These are phyloP conservation scores for Enteromius unitaeniatus DNA, from an alignment of 2,797 vertebrate species.

Conservation along the genomic window DNA sequence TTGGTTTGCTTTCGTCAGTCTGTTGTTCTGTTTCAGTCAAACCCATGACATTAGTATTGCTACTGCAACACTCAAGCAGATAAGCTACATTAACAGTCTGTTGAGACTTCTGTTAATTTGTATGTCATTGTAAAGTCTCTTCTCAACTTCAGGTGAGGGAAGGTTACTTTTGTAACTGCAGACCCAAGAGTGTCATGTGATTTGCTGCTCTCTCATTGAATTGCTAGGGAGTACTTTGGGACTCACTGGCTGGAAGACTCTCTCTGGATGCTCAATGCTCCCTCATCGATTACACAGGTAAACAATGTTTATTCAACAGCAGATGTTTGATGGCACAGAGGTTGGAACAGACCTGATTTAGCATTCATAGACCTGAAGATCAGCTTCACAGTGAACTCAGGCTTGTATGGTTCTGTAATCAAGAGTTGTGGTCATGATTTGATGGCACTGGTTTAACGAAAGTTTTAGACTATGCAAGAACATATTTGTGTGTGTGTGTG, in stretches of 20 bases:
- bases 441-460: neutral
- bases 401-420: neutral
- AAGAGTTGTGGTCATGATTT: neutral
- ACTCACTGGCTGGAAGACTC: conserved; percentile 14
- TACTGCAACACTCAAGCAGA: neutral
- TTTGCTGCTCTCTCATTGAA: conserved; percentile 5
- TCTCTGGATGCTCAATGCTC: conserved; percentile 43
- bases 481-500: neutral
- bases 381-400: neutral
- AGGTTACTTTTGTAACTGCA: conserved; percentile 19
- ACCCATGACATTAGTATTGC: neutral
- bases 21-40: neutral
- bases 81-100: conserved; percentile 11
- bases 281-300: conserved; percentile 57
- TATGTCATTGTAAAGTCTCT: conserved; percentile 14
- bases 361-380: conserved; percentile 34
- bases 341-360: conserved; percentile 45
- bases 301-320: conserved; percentile 64
- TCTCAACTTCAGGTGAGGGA: conserved; percentile 8
- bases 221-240: neutral
- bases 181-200: neutral
- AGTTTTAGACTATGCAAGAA: conserved; percentile 3
- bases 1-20: neutral
- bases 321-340: conserved; percentile 52
- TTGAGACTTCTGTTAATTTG: neutral